Conservation (phyloP, 2,113 vertebrate species). For the Hippopotamus amphibius region DNA sequence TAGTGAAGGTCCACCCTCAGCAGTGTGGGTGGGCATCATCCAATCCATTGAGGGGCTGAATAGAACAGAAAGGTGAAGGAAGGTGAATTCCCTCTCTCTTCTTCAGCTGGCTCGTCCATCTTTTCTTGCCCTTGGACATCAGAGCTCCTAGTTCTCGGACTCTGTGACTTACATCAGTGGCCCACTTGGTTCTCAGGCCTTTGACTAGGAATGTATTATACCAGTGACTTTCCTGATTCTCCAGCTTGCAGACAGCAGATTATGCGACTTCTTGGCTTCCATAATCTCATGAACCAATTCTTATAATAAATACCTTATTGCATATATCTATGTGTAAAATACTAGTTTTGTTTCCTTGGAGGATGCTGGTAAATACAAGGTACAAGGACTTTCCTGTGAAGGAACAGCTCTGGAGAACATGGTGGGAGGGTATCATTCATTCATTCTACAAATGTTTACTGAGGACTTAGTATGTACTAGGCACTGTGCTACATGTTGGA, state of each 20-base stretch:
- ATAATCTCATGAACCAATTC: not conserved
- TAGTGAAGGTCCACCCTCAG: not conserved
- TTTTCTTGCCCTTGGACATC: too few species aligned
- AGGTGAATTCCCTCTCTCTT: not conserved
- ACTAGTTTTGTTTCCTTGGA: not conserved
- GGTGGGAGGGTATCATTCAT: not conserved
- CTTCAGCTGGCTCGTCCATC: not conserved
- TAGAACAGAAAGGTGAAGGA: not conserved
- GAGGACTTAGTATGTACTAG: not conserved
- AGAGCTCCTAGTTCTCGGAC: not conserved
- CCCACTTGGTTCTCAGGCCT: not conserved
- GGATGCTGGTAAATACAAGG: not conserved
- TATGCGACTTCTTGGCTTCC: not conserved
- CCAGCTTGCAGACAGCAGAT: not conserved
- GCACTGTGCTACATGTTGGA: not conserved
- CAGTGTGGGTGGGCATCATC: not conserved
- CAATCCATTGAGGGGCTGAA: too few species aligned
- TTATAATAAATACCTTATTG: not conserved
- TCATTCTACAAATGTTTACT: not conserved
- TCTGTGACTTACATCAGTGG: not conserved
- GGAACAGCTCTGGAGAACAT: not conserved
- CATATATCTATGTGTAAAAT: not conserved
- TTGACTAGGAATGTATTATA: not conserved
- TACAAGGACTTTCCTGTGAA: not conserved
- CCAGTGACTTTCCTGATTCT: not conserved